A percentile compares a stretch with the other conserved stretches of the same genome.
Conservation (phyloP, 2,888 invertebrate species). For the Carabus problematicus region DNA sequence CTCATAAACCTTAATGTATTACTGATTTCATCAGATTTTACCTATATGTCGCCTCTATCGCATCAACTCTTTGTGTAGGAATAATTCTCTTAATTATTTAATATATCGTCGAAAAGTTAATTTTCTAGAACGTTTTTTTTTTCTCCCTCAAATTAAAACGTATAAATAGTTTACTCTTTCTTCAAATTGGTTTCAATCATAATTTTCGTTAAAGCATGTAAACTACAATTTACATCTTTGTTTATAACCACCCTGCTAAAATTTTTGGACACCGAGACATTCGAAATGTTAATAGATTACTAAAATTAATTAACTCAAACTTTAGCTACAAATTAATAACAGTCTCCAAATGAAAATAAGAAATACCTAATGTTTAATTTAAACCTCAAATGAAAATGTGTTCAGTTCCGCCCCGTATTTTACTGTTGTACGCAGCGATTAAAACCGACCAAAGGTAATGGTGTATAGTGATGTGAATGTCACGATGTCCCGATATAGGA, state of each 20-base stretch:
- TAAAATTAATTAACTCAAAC: too few species aligned
- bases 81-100: constrained; percentile 39
- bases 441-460: too few species aligned
- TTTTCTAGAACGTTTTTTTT: constrained; percentile 20
- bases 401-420: too few species aligned
- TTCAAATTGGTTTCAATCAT: not conserved
- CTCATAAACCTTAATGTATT: not conserved
- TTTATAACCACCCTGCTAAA: constrained; percentile 17
- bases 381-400: too few species aligned
- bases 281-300: too few species aligned
- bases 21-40: constrained; percentile 38
- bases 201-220: constrained; percentile 19
- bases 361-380: too few species aligned
- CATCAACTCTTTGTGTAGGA: constrained; percentile 12
- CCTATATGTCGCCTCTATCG: constrained; percentile 11
- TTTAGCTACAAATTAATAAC: too few species aligned
- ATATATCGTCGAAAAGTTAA: constrained; percentile 10
- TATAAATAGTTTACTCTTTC: constrained; percentile 22
- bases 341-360: too few species aligned
- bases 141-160: constrained; percentile 17
- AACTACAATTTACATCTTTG: constrained; percentile 30
- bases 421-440: too few species aligned
- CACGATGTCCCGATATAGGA: too few species aligned
- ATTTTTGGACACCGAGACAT: not conserved
- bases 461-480: too few species aligned